These are phyloP conservation scores for Mya arenaria DNA, from an alignment of 1,140 invertebrate genomes.

Conservation along the genomic window DNA sequence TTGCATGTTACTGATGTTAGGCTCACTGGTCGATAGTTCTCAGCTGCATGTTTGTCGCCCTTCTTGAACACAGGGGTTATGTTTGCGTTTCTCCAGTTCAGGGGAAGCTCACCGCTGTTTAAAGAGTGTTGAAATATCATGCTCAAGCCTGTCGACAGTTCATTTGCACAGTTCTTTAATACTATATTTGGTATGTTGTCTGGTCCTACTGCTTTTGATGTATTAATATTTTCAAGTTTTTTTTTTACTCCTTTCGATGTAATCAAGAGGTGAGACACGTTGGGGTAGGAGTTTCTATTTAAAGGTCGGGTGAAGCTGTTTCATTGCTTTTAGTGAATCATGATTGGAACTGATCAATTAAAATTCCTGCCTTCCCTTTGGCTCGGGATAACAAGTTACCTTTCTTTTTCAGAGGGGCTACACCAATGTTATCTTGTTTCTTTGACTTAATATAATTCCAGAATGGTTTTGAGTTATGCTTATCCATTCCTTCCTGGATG, in stretches of 20 bases:
- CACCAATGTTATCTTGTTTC: constrained; percentile 58
- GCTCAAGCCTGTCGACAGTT: neutral
- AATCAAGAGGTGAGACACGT: too few relatives aligned
- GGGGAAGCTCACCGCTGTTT: neutral
- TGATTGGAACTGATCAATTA: constrained; percentile 55
- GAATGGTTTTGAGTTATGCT: constrained; percentile 61
- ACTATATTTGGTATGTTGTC: constrained; percentile 41
- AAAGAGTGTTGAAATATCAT: neutral
- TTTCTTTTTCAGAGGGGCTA: constrained; percentile 48
- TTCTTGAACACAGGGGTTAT: neutral
- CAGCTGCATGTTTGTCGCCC: neutral
- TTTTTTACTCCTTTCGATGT: too few relatives aligned
- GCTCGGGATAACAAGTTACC: constrained; percentile 40
- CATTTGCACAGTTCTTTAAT: constrained; percentile 26
- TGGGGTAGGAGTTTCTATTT: too few relatives aligned
- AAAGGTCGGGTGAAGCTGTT: too few relatives aligned
- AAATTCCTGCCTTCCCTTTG: constrained; percentile 48
- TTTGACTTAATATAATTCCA: constrained; percentile 59
- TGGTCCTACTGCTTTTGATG: constrained; percentile 45
- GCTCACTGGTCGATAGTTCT: constrained; percentile 2
- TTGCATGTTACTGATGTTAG: constrained; percentile 12
- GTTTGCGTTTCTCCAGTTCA: constrained; percentile 3
- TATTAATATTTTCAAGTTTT: too few relatives aligned
- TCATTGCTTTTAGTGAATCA: constrained; percentile 54
- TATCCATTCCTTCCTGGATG: constrained; percentile 52